Evolutionary conservation across 2,113 vertebrate genomes (phyloP).

Genomic region (Xenotilapia longispinis): DNA sequence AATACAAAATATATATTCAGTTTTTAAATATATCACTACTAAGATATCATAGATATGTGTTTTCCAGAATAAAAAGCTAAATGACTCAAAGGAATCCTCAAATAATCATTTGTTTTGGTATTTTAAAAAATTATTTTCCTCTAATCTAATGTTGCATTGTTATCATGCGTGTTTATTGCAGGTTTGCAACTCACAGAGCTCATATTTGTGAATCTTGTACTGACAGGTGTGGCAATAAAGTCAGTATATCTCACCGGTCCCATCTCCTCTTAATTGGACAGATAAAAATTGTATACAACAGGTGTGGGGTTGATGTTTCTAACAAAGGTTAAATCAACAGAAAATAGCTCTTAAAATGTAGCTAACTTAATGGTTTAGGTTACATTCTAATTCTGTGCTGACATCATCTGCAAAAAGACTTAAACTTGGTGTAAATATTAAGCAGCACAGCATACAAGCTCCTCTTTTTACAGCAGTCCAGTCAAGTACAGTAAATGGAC

Average conservation of each 20-base stretch:
- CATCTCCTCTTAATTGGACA: not conserved
- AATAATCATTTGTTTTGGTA: not conserved
- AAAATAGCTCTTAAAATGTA: not conserved
- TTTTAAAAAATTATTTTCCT: not conserved
- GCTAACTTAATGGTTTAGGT: not conserved
- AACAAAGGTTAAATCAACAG: not conserved
- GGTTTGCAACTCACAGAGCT: not conserved
- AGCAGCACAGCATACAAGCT: not conserved
- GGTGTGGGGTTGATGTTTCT: not conserved
- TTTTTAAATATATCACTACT: not conserved
- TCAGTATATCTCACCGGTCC: not conserved
- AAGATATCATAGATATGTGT: not conserved
- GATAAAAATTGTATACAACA: not conserved
- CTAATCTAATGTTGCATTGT: not conserved
- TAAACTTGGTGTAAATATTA: conserved; percentile 8
- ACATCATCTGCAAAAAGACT: not conserved
- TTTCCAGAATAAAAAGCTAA: not conserved
- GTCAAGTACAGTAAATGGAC: conserved; percentile 36
- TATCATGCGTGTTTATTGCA: not conserved
- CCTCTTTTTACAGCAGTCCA: not conserved
- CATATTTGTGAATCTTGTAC: not conserved
- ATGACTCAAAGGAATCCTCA: not conserved
- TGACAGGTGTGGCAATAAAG: not conserved
- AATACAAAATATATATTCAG: not conserved
- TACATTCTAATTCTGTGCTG: not conserved